These are phyloP conservation scores for Druceiella hillmani DNA, from an alignment of 2,888 invertebrate genomes.

Conservation along the genomic window DNA sequence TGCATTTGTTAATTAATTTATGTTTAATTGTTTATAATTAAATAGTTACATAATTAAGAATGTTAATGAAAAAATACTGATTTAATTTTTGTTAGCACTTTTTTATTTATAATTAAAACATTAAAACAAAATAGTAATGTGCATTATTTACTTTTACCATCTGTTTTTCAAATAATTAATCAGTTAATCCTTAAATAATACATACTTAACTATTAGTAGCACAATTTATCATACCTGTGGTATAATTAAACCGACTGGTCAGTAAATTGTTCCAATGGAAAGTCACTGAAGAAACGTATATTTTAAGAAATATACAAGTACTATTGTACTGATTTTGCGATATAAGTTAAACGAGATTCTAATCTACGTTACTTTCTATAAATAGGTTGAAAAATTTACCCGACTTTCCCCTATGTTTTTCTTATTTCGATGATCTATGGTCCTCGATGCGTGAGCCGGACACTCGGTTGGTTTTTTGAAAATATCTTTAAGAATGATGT, in stretches of 20 bases:
- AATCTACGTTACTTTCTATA: slow-evolving; percentile 1
- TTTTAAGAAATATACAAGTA: neutral
- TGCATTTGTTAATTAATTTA: neutral
- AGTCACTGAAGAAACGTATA: neutral
- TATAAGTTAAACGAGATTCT: slow-evolving; percentile 1
- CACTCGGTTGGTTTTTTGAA: too few species aligned
- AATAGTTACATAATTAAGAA: too few species aligned
- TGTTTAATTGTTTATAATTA: slow-evolving; percentile 3
- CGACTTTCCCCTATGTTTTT: too few species aligned
- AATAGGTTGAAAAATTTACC: too few species aligned
- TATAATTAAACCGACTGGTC: slow-evolving; percentile 3
- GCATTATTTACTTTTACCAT: neutral
- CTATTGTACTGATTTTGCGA: neutral
- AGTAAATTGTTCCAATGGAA: slow-evolving; percentile 1
- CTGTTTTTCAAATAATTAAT: neutral
- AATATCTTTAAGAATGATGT: too few species aligned
- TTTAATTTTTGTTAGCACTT: too few species aligned
- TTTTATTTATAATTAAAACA: neutral
- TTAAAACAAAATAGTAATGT: neutral
- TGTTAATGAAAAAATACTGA: too few species aligned
- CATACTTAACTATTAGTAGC: neutral
- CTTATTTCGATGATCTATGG: too few species aligned
- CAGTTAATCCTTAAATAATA: neutral
- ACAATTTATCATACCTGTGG: slow-evolving; percentile 3
- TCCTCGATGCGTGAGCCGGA: too few species aligned